Conservation (phyloP, 2,113 vertebrate genomes). For the Nematolebias whitei region DNA sequence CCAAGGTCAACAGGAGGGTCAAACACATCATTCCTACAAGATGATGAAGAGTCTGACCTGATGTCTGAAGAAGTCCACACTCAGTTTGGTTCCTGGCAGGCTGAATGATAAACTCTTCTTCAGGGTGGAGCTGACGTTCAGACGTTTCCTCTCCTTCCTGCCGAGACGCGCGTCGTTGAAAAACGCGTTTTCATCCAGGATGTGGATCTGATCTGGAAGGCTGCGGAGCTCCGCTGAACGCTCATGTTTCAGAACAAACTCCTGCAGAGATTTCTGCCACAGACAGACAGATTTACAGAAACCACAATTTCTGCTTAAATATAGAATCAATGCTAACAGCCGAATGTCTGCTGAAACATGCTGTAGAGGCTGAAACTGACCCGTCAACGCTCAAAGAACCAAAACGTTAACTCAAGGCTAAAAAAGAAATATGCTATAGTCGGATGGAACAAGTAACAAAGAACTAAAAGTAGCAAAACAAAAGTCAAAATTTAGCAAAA, state of each 20-base stretch:
- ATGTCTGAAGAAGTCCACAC: slow-evolving; percentile 81
- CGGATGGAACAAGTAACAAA: too few species aligned
- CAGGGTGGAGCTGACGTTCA: slow-evolving; percentile 60
- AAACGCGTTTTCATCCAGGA: slow-evolving; percentile 80
- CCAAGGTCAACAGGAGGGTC: too few species aligned
- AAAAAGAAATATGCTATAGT: too few species aligned
- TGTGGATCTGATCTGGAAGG: slow-evolving; percentile 75
- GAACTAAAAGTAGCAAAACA: too few species aligned
- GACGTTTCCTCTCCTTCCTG: slow-evolving; percentile 73
- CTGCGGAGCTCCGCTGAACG: slow-evolving; percentile 72
- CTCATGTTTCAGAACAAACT: slow-evolving; percentile 67
- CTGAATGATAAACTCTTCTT: slow-evolving; percentile 77
- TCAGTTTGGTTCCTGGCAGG: slow-evolving; percentile 77
- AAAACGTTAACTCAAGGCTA: too few species aligned
- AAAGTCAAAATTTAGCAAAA: too few species aligned
- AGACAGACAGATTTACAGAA: neutral
- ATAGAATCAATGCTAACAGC: too few species aligned
- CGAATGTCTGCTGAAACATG: too few species aligned
- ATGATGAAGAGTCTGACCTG: slow-evolving; percentile 65
- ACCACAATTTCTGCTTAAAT: too few species aligned
- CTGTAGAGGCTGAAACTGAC: too few species aligned
- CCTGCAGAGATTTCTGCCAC: slow-evolving; percentile 77
- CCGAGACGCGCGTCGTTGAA: slow-evolving; percentile 80
- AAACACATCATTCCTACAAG: too few species aligned
- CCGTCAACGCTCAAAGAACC: too few species aligned